Conservation (phyloP, 2,113 vertebrate species). For the Argyrosomus japonicus region DNA sequence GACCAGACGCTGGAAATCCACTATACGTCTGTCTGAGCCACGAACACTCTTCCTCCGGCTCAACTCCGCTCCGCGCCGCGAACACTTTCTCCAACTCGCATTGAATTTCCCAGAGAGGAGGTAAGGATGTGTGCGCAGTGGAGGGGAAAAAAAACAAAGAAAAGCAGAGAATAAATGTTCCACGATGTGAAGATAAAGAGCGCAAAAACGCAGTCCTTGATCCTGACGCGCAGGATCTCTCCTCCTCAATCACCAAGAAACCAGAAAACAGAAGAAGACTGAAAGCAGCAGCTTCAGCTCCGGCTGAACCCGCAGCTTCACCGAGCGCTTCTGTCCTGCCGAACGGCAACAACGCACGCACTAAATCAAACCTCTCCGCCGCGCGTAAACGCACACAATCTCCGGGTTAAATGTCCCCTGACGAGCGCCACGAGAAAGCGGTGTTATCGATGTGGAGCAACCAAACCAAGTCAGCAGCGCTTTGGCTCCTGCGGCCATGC, state of each 20-base stretch:
- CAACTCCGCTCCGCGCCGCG: constrained; percentile 33
- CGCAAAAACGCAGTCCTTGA: not conserved
- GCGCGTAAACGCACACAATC: not conserved
- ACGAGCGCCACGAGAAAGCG: constrained; percentile 24
- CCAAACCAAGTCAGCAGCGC: constrained; percentile 48
- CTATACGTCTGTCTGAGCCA: not conserved
- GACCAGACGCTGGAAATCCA: not conserved
- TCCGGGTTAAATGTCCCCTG: constrained; percentile 18
- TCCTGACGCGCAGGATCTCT: not conserved
- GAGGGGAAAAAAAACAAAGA: not conserved
- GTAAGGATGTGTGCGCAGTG: not conserved
- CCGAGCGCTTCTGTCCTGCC: not conserved
- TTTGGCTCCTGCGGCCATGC: constrained; percentile 67
- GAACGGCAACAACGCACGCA: not conserved
- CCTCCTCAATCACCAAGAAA: constrained; percentile 15
- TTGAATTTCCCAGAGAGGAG: constrained; percentile 22
- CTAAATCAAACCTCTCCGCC: constrained; percentile 16
- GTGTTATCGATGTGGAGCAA: constrained; percentile 37
- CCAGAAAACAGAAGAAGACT: not conserved
- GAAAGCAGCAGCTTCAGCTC: constrained; percentile 29
- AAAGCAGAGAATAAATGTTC: constrained; percentile 14
- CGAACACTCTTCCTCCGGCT: not conserved
- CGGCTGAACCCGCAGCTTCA: constrained; percentile 6
- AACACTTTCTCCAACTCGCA: constrained; percentile 56
- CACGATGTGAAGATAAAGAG: not conserved